Conservation (phyloP, 2,113 vertebrate species). For the Pleuronectes platessa region DNA sequence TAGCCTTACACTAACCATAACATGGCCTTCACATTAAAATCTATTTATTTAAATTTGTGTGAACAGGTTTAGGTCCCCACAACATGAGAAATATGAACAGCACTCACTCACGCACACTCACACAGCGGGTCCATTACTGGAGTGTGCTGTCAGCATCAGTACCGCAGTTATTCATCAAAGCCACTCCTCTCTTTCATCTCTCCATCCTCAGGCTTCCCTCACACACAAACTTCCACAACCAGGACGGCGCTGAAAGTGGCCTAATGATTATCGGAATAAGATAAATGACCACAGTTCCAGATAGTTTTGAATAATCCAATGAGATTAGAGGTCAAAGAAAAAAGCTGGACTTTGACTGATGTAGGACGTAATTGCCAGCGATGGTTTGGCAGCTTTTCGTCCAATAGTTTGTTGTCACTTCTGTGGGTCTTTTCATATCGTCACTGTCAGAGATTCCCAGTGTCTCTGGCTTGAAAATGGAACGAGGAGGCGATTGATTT, state of each 20-base stretch:
- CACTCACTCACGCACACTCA: not conserved
- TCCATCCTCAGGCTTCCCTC: constrained; percentile 6
- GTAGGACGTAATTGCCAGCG: not conserved
- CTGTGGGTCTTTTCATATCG: not conserved
- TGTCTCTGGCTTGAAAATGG: not conserved
- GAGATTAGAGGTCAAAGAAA: not conserved
- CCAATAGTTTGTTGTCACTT: not conserved
- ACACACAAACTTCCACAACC: constrained; percentile 10
- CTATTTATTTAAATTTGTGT: not conserved
- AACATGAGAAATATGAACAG: not conserved
- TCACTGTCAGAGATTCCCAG: not conserved
- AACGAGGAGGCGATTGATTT: not conserved
- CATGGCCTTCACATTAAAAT: not conserved
- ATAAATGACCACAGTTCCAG: not conserved
- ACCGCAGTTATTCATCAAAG: constrained; percentile 76
- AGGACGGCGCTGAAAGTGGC: not conserved
- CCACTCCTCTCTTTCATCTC: constrained; percentile 26
- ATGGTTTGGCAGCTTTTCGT: not conserved
- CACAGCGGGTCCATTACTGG: constrained; percentile 29
- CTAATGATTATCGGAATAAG: not conserved
- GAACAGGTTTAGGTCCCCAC: not conserved
- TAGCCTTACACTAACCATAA: not conserved
- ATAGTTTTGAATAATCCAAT: not conserved
- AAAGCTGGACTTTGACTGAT: not conserved
- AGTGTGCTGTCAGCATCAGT: constrained; percentile 67